Percentiles rank a stretch among this genome's conserved stretches.
These are phyloP conservation scores for Spea hammondii DNA, from an alignment of 2,797 vertebrate species.

Conservation along the genomic window DNA sequence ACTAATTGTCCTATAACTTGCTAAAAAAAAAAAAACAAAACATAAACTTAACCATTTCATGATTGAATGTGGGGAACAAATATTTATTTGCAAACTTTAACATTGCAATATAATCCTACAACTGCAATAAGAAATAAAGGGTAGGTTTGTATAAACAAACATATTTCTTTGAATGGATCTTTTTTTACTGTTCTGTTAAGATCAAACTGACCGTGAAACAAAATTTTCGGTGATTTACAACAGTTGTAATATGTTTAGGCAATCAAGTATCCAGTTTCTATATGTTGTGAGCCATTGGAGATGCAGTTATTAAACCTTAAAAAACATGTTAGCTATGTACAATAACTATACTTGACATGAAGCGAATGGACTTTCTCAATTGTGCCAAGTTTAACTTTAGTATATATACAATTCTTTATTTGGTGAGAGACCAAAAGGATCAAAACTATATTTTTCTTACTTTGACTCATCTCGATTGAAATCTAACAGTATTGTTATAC, in stretches of 20 bases:
- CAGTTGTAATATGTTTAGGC: constrained; percentile 11
- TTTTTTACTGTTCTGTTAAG: constrained; percentile 9
- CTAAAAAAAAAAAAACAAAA: no score
- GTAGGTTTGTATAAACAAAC: neutral
- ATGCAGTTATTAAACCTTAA: constrained; percentile 6
- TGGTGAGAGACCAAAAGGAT: neutral
- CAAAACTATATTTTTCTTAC: no score
- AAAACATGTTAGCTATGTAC: constrained; percentile 3
- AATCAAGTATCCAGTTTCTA: neutral
- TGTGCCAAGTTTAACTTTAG: neutral
- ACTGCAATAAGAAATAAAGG: neutral
- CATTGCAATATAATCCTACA: neutral
- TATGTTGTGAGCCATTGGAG: constrained; percentile 6
- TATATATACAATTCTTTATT: neutral
- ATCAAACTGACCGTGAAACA: constrained; percentile 29
- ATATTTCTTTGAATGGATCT: neutral
- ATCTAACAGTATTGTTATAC: no score
- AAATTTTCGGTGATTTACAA: neutral
- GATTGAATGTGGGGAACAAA: neutral
- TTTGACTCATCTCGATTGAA: no score
- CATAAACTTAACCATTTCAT: neutral
- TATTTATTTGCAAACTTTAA: no score
- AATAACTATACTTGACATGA: constrained; percentile 23
- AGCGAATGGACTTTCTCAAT: neutral
- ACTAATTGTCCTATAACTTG: no score